Evolutionary conservation across 2,797 vertebrate genomes (phyloP).

Genomic region (Tiaroga cobitis): DNA sequence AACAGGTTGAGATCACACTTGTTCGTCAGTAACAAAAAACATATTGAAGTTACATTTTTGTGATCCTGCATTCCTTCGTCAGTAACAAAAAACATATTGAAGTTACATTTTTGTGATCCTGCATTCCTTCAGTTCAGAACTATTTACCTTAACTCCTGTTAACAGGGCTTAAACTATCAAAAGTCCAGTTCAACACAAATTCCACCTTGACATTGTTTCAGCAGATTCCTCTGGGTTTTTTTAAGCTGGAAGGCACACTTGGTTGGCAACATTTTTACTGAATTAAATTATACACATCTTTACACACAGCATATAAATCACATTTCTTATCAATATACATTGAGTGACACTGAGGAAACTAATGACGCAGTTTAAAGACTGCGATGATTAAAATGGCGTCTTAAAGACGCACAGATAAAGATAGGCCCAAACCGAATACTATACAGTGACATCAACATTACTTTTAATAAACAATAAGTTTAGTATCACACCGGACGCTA

Average conservation of each 20-base stretch:
- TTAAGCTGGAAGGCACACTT: conserved; percentile 27
- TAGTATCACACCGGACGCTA: neutral
- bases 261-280: neutral
- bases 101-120: neutral
- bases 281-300: no score
- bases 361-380: no score
- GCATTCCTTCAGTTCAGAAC: conserved; percentile 10
- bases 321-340: no score
- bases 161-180: neutral
- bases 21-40: no score
- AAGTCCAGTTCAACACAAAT: neutral
- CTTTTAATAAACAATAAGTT: neutral
- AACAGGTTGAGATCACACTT: no score
- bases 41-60: neutral
- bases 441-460: neutral
- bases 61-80: neutral
- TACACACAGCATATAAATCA: no score
- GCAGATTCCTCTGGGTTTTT: neutral
- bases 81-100: neutral
- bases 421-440: neutral
- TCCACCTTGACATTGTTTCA: neutral
- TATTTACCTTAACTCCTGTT: neutral
- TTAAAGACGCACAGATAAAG: conserved; percentile 22
- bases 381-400: no score
- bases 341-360: no score